These are phyloP conservation scores for Lepus europaeus DNA, from an alignment of 2,113 vertebrate genomes.

Conservation along the genomic window DNA sequence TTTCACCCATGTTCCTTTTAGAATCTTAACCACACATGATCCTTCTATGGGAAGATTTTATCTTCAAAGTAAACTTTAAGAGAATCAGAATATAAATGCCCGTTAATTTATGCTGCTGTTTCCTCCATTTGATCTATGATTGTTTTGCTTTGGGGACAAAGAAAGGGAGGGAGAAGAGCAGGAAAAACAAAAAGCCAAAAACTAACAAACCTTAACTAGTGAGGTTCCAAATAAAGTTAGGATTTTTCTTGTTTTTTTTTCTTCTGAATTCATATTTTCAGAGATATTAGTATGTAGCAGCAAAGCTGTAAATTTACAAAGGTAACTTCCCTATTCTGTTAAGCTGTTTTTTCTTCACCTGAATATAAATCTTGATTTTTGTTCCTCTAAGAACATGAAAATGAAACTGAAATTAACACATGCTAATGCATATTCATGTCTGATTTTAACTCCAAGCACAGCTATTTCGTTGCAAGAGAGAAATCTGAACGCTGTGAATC, in stretches of 20 bases:
- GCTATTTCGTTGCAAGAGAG: background rate
- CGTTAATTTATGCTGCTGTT: background rate
- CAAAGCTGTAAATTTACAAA: background rate
- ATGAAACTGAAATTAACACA: conserved; percentile 24
- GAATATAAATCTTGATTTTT: conserved; percentile 46
- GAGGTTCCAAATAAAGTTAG: background rate
- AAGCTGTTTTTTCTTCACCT: background rate
- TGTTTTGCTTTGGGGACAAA: background rate
- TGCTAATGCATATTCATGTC: background rate
- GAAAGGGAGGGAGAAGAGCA: background rate
- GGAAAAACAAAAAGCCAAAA: background rate
- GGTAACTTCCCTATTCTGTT: conserved; percentile 12
- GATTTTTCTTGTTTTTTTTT: background rate
- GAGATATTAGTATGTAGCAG: background rate
- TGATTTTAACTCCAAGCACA: conserved; percentile 3
- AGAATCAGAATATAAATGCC: conserved; percentile 17
- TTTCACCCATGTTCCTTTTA: conserved; percentile 48
- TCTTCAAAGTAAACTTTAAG: conserved; percentile 8
- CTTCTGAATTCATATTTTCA: conserved; percentile 1
- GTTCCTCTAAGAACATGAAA: background rate
- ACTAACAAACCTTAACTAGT: background rate
- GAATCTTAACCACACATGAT: conserved; percentile 39
- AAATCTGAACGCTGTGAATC: conserved; percentile 17
- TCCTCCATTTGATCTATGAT: background rate
- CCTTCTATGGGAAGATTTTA: background rate